These are phyloP conservation scores for Tiliacea citrago DNA, from an alignment of 2,888 invertebrate species.

Conservation along the genomic window DNA sequence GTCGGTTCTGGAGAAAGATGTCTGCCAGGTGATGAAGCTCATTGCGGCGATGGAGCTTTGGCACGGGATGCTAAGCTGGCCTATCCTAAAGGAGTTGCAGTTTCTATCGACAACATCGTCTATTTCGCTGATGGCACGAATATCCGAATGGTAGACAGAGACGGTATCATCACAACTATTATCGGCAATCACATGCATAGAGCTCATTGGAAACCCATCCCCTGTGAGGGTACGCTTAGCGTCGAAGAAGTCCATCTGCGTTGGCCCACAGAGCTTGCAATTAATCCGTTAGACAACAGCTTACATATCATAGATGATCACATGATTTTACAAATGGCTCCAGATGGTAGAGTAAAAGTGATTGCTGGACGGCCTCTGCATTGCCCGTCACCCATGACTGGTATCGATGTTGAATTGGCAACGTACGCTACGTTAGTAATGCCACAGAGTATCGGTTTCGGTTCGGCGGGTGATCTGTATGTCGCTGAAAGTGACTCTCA, in stretches of 20 bases:
- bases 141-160: constrained; percentile 97
- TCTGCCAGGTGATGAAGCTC: constrained; percentile 97
- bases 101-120: constrained; percentile 97
- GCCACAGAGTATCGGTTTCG: constrained; percentile 98
- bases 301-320: constrained; percentile 99
- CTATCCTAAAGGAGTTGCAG: constrained; percentile 99
- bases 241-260: constrained; percentile 98
- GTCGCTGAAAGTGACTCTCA: constrained; percentile 99
- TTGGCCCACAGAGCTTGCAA: constrained; percentile 98
- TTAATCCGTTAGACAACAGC: constrained; percentile 98
- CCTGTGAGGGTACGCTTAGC: constrained; percentile 97
- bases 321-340: constrained; percentile 97
- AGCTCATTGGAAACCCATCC: constrained; percentile 98
- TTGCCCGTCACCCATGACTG: constrained; percentile 95
- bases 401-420: constrained; percentile 96
- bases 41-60: constrained; percentile 98
- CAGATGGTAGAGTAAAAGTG: constrained; percentile 97
- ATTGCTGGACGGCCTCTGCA: constrained; percentile 98
- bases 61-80: constrained; percentile 98
- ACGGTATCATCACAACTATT: constrained; percentile 97
- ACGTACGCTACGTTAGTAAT: constrained; percentile 97
- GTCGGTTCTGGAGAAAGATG: constrained; percentile 99
- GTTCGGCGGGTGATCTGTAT: constrained; percentile 97
- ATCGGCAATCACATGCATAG: constrained; percentile 98
- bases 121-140: constrained; percentile 99